These are phyloP conservation scores for Lutraria rhynchaena DNA, from an alignment of 1,140 invertebrate species.

Conservation along the genomic window DNA sequence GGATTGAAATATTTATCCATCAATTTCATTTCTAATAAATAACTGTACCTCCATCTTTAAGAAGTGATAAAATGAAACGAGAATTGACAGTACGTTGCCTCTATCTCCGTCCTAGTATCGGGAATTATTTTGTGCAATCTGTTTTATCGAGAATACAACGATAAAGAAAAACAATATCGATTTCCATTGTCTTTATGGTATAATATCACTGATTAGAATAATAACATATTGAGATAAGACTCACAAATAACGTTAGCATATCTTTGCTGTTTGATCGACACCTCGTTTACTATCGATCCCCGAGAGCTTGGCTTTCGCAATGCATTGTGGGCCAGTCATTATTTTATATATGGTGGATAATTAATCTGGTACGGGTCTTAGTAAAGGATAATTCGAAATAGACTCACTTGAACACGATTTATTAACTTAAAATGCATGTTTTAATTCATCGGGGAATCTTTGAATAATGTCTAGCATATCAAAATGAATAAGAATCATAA, in stretches of 20 bases:
- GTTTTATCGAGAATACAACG: not conserved
- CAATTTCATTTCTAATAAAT: too few relatives aligned
- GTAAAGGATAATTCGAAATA: not conserved
- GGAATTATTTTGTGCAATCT: constrained; percentile 9
- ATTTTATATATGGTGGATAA: not conserved
- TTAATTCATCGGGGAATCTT: not conserved
- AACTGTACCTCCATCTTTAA: too few relatives aligned
- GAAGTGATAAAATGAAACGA: too few relatives aligned
- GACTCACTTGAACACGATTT: not conserved
- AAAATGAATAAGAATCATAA: too few relatives aligned
- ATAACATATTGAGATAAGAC: constrained; percentile 42
- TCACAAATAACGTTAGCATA: constrained; percentile 43
- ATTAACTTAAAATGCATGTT: not conserved
- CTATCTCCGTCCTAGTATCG: not conserved
- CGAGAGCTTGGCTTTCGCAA: not conserved
- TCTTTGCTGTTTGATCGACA: constrained; percentile 48
- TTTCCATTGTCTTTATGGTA: constrained; percentile 51
- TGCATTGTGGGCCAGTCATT: not conserved
- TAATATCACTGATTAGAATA: constrained; percentile 54
- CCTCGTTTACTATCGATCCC: constrained; percentile 34
- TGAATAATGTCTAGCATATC: too few relatives aligned
- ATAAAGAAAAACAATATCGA: constrained; percentile 56
- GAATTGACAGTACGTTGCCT: too few relatives aligned
- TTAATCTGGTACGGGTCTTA: not conserved
- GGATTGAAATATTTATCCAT: too few relatives aligned